Percentiles rank a stretch among this genome's conserved stretches.
Evolutionary conservation across 2,113 vertebrate species (phyloP).

Genomic region (Thunnus maccoyii): DNA sequence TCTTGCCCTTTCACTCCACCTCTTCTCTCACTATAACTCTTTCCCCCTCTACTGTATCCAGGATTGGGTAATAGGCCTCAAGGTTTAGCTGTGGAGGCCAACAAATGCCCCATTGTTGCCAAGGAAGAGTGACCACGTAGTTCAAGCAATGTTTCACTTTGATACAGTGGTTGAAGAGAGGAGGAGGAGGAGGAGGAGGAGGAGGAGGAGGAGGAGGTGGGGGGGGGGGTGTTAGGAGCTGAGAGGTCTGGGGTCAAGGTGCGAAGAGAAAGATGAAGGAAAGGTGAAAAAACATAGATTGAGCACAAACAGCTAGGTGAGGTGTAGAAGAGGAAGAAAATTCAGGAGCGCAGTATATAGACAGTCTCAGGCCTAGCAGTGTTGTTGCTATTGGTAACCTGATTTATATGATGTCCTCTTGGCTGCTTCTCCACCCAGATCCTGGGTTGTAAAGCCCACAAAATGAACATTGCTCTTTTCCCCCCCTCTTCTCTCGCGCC

Average conservation of each 20-base stretch:
- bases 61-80: neutral
- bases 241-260: neutral
- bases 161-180: constrained; percentile 25
- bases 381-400: constrained; percentile 75
- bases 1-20: constrained; percentile 32
- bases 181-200: constrained; percentile 8
- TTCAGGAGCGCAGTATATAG: constrained; percentile 30
- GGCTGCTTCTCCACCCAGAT: constrained; percentile 52
- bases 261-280: neutral
- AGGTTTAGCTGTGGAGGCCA: constrained; percentile 18
- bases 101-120: constrained; percentile 75
- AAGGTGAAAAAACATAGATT: neutral
- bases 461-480: constrained; percentile 53
- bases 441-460: constrained; percentile 53
- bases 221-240: neutral
- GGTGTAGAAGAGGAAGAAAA: constrained; percentile 4
- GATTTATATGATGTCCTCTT: constrained; percentile 78
- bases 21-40: constrained; percentile 56
- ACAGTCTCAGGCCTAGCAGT: constrained; percentile 34
- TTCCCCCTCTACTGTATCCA: constrained; percentile 44
- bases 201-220: neutral
- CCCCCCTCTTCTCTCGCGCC: constrained; percentile 14
- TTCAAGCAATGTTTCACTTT: constrained; percentile 48
- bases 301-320: neutral
- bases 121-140: constrained; percentile 38